Percentiles rank a stretch among this genome's conserved stretches.
Conservation (phyloP, 1,140 invertebrate species). For the Trachymyrmex cornetzi region DNA sequence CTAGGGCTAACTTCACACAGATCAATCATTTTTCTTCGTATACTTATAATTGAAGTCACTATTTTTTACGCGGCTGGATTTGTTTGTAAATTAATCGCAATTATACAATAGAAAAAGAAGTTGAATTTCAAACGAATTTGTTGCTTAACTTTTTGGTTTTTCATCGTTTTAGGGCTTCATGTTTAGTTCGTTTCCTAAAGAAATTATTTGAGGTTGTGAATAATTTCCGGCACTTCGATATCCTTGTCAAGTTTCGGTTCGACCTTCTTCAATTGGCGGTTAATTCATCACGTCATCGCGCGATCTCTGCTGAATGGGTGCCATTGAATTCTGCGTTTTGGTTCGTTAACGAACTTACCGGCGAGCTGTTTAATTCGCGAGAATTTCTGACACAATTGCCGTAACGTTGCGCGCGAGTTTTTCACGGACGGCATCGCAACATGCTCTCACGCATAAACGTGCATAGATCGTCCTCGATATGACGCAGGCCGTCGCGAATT, state of each 20-base stretch:
- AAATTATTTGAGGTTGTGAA: background rate
- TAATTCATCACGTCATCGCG: slow-evolving; percentile 34
- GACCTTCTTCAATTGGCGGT: slow-evolving; percentile 50
- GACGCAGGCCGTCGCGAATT: slow-evolving; percentile 25
- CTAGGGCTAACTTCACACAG: too few species aligned
- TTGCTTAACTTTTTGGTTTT: background rate
- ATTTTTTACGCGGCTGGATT: too few species aligned
- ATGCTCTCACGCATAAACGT: slow-evolving; percentile 44
- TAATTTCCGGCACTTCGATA: slow-evolving; percentile 27
- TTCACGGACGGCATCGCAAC: slow-evolving; percentile 5
- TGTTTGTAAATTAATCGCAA: background rate
- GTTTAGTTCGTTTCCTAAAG: background rate
- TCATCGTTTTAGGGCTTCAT: background rate
- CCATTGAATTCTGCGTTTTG: slow-evolving; percentile 49
- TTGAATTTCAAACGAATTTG: background rate
- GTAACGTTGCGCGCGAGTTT: slow-evolving; percentile 6
- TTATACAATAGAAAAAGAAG: background rate
- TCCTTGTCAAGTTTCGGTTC: slow-evolving; percentile 25
- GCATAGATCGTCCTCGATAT: slow-evolving; percentile 41
- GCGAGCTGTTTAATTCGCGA: slow-evolving; percentile 42
- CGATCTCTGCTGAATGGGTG: slow-evolving; percentile 42
- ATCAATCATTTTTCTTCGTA: too few species aligned
- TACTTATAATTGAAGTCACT: too few species aligned
- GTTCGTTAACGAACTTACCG: slow-evolving; percentile 60
- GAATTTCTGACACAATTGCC: slow-evolving; percentile 59